phyloP scores from a whole-genome alignment of 2,113 vertebrate genomes.

The Clarias macrocephalus region DNA sequence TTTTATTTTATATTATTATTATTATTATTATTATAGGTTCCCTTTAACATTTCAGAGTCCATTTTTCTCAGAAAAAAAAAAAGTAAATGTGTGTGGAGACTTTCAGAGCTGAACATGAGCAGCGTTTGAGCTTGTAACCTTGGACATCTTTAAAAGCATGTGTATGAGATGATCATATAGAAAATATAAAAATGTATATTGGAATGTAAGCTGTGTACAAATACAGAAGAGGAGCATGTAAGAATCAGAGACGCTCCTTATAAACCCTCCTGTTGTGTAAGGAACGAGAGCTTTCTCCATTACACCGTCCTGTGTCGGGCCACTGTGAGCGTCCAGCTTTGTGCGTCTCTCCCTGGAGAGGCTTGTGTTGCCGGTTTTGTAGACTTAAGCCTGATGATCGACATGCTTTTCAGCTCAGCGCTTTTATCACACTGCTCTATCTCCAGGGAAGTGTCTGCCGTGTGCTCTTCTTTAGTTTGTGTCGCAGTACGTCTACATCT shows the following conservation, averaged over 20 bases:
- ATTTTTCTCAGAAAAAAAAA: neutral
- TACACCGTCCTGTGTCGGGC: neutral
- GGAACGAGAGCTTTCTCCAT: neutral
- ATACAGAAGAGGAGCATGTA: neutral
- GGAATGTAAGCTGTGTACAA: neutral
- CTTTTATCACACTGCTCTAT: neutral
- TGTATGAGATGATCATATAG: neutral
- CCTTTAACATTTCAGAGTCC: conserved; percentile 21
- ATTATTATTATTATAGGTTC: neutral
- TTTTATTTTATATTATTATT: too few species aligned
- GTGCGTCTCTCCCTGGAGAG: neutral
- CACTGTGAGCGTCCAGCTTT: neutral
- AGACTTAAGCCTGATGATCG: conserved; percentile 4
- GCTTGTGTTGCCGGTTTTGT: neutral
- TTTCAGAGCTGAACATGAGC: neutral
- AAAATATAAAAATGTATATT: neutral
- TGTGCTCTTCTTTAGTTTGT: neutral
- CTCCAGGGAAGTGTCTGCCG: neutral
- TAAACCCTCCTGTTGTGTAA: conserved; percentile 8
- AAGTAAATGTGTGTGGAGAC: neutral
- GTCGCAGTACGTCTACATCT: neutral
- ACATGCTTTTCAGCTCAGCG: neutral
- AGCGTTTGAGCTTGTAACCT: neutral
- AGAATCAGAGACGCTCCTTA: neutral
- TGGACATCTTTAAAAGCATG: neutral